phyloP scores from a whole-genome alignment of 2,113 vertebrate genomes.

The Sitta europaea region DNA sequence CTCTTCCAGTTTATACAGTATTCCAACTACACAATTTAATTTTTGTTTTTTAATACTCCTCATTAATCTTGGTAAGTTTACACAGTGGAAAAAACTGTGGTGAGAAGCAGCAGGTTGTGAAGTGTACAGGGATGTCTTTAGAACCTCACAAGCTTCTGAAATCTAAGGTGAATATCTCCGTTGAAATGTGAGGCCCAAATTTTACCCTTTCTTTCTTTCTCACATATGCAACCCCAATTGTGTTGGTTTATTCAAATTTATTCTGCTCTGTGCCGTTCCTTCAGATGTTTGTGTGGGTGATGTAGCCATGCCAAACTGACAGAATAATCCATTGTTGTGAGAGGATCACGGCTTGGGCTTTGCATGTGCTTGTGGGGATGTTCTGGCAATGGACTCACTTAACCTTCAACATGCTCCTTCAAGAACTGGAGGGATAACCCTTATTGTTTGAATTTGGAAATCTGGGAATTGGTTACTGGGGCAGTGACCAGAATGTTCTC shows the following conservation, averaged over 20 bases:
- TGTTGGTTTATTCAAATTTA: neutral
- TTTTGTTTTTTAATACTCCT: neutral
- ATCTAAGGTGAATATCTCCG: neutral
- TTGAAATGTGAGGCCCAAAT: neutral
- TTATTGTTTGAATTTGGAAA: neutral
- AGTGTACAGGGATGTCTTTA: neutral
- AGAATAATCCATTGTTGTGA: neutral
- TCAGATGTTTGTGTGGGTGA: neutral
- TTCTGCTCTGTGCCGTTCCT: neutral
- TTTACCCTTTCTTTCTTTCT: too few species aligned
- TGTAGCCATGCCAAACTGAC: neutral
- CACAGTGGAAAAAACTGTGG: neutral
- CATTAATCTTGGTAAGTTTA: neutral
- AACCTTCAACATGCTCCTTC: neutral
- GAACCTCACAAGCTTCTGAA: neutral
- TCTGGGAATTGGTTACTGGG: neutral
- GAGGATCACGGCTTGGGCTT: neutral
- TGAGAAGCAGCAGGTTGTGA: neutral
- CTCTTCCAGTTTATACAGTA: neutral
- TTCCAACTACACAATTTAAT: neutral
- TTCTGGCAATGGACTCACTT: neutral
- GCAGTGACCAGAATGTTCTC: neutral
- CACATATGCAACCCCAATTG: neutral
- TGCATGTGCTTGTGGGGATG: neutral
- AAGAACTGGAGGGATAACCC: neutral